Percentiles rank a stretch among this genome's conserved stretches.
Conservation (phyloP, 2,888 invertebrate species). For the Coenonympha arcania region DNA sequence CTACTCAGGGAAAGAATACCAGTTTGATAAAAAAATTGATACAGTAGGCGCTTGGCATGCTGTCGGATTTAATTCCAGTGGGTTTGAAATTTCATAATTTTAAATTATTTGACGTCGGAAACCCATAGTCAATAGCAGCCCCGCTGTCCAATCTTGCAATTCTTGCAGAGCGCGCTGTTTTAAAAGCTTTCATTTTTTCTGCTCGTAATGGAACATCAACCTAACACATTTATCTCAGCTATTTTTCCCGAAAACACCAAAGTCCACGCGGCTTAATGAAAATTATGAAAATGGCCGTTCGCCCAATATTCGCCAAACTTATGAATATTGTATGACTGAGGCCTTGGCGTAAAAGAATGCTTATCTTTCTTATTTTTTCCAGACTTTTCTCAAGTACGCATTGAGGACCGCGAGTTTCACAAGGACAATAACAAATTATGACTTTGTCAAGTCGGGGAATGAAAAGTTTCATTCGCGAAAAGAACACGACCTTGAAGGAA, state of each 20-base stretch:
- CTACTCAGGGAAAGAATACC: too few species aligned
- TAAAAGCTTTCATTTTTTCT: not conserved
- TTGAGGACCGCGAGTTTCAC: not conserved
- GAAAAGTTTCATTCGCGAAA: not conserved
- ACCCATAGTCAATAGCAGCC: too few species aligned
- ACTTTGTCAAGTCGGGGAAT: not conserved
- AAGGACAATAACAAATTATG: conserved; percentile 4
- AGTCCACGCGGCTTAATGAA: conserved; percentile 6
- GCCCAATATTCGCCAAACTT: conserved; percentile 7
- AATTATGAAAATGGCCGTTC: conserved; percentile 7
- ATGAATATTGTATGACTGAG: conserved; percentile 11
- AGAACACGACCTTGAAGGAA: too few species aligned
- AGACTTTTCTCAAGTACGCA: conserved; percentile 2
- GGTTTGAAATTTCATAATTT: too few species aligned
- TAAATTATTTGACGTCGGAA: too few species aligned
- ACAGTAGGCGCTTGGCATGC: too few species aligned
- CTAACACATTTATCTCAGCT: not conserved
- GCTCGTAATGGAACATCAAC: not conserved
- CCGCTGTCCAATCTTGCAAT: too few species aligned
- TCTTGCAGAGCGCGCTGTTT: too few species aligned
- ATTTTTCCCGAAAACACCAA: conserved; percentile 6
- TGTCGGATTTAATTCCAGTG: too few species aligned
- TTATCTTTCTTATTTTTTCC: conserved; percentile 7
- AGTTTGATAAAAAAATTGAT: too few species aligned
- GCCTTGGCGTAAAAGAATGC: not conserved